These are phyloP conservation scores for Pachydiplax longipennis DNA, from an alignment of 2,888 invertebrate genomes.

Conservation along the genomic window DNA sequence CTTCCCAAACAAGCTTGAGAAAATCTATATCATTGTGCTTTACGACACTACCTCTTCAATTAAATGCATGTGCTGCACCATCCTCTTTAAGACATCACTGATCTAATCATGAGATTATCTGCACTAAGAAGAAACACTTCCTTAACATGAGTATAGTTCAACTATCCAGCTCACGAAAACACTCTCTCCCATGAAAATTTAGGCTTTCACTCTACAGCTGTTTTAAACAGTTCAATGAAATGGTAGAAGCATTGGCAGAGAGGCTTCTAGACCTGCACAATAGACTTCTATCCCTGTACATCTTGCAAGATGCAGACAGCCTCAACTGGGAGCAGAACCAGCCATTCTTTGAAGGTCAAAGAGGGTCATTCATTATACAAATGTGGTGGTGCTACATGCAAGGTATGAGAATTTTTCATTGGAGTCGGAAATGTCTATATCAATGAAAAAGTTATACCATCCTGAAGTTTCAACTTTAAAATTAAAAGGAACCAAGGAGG, in stretches of 20 bases:
- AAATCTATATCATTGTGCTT: too few species aligned
- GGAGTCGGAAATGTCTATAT: background rate
- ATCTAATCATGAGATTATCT: too few species aligned
- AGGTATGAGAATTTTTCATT: slow-evolving; percentile 60
- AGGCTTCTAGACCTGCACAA: slow-evolving; percentile 81
- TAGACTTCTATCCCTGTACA: slow-evolving; percentile 77
- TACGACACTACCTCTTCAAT: too few species aligned
- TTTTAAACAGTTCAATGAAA: slow-evolving; percentile 79
- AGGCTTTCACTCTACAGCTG: slow-evolving; percentile 60
- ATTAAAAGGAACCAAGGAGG: slow-evolving; percentile 74
- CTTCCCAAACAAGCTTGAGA: too few species aligned
- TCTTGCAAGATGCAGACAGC: slow-evolving; percentile 82
- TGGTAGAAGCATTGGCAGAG: slow-evolving; percentile 86
- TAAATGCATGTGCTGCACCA: too few species aligned
- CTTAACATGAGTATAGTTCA: too few species aligned
- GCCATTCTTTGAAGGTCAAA: slow-evolving; percentile 74
- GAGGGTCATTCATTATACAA: slow-evolving; percentile 82
- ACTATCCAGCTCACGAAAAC: background rate
- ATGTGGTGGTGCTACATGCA: slow-evolving; percentile 92
- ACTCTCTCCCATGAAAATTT: background rate
- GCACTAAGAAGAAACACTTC: too few species aligned
- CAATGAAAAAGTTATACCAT: background rate
- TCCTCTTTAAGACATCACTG: too few species aligned
- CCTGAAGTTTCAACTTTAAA: background rate
- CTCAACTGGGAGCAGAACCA: slow-evolving; percentile 74